Base-by-base conservation (phyloP, 30 jellyfish, hydroid and myxozoan species). In the Aurelia coerulea region DNA sequence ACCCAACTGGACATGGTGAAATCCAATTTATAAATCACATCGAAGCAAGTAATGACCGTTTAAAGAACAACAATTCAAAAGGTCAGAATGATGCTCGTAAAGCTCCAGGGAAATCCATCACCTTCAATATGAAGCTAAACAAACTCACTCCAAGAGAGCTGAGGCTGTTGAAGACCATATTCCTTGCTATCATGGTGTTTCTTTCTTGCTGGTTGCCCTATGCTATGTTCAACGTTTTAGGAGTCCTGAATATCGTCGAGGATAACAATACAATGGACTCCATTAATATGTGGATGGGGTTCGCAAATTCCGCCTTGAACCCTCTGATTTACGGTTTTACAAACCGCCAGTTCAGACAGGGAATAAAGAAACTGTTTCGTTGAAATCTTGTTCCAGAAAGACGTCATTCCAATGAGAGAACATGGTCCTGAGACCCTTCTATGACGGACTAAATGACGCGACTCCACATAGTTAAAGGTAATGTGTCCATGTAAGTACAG, bases 241-340 rank as follows among this genome's bases (percentile, higher is more conserved):
- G 95, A 34, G 71, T 91, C 50, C 18, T 80, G 2, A 39, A 63
- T 6, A 66, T 39, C 17, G 88, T 71, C 8, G 76, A 54, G 19
- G 90, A 67, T 54, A 85, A 53, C 87, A 79, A 79, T 52, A 79
- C 90, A 10, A 59, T 92, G 63, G 94, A 81, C 72, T 66, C 97
- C 4, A 16, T 92, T 17, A 92, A 90, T 63, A 92, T 92, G 98
- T 92, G 98, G 98, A 46, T 92, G 83, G 98, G 98, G 37, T 92
- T 92, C 62, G 83, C 83, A 12, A 92, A 92, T 49, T 76, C 94
- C 13, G 96, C 98, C 0, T 58, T 92, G 73, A 92, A 92, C 80
- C 98, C 98, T 6, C 46, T 92, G 5, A 29, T 92, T 7, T 92
- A 92, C 68, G 98, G 98, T 19, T 58, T 92, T 42, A 56, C 90